These are phyloP conservation scores for Psephotus haematonotus DNA, from an alignment of 2,113 vertebrate genomes.

Conservation along the genomic window DNA sequence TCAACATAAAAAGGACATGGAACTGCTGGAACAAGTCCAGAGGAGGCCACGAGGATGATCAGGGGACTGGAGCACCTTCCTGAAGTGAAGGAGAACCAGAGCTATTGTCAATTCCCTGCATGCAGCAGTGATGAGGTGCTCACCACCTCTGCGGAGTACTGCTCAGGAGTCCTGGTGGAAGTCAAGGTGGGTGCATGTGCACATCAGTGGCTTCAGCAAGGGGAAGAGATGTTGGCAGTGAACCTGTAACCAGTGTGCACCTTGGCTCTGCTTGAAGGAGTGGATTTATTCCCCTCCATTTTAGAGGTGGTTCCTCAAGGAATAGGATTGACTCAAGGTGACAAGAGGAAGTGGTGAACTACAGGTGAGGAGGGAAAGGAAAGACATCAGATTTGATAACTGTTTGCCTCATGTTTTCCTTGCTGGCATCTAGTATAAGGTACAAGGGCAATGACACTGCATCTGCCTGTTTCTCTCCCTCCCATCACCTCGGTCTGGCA, in stretches of 20 bases:
- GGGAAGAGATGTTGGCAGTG: rapidly evolving
- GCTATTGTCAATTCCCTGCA: not conserved
- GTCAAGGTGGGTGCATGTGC: rapidly evolving
- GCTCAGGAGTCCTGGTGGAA: not conserved
- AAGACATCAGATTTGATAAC: not conserved
- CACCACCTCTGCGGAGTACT: rapidly evolving
- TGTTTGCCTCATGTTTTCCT: not conserved
- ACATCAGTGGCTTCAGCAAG: not conserved
- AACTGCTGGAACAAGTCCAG: too few species aligned
- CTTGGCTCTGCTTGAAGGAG: not conserved
- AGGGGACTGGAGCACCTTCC: too few species aligned
- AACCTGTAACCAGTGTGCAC: rapidly evolving
- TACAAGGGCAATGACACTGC: not conserved
- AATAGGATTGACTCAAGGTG: not conserved
- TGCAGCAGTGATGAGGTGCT: not conserved
- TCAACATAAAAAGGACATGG: too few species aligned
- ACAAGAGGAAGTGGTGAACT: not conserved
- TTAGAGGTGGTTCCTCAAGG: not conserved
- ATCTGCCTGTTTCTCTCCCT: not conserved
- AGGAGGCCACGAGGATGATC: too few species aligned
- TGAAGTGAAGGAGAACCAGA: rapidly evolving
- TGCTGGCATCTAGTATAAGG: not conserved
- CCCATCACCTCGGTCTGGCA: not conserved
- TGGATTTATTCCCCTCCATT: not conserved
- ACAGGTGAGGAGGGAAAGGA: not conserved